Percentiles rank a stretch among this genome's conserved stretches.
phyloP scores from a whole-genome alignment of 2,888 invertebrate species.

The Parascotia fuliginaria region DNA sequence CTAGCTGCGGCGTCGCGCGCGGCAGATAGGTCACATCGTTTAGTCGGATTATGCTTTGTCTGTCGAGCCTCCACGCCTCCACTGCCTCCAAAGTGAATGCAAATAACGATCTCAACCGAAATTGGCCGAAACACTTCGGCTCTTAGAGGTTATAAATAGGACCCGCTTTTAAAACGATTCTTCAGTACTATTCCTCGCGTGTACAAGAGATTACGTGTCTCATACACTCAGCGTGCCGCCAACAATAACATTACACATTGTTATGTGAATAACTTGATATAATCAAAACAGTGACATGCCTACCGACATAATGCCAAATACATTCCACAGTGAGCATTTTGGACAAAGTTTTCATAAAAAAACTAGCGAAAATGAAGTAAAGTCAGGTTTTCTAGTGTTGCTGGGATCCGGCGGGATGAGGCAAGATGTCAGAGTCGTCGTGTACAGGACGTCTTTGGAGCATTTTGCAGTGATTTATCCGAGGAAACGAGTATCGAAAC shows the following conservation, averaged over 20 bases:
- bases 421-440: constrained; percentile 87
- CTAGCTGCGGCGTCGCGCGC: not conserved
- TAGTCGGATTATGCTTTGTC: constrained; percentile 37
- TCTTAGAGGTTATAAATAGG: constrained; percentile 60
- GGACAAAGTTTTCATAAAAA: constrained; percentile 63
- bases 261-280: constrained; percentile 50
- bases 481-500: constrained; percentile 87
- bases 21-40: constrained; percentile 32
- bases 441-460: constrained; percentile 87
- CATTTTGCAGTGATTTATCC: constrained; percentile 89
- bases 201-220: constrained; percentile 37
- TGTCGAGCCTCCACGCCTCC: constrained; percentile 48
- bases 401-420: constrained; percentile 85
- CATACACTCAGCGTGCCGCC: constrained; percentile 32
- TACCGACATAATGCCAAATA: constrained; percentile 66
- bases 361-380: constrained; percentile 84
- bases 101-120: constrained; percentile 66
- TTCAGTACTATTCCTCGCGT: constrained; percentile 59
- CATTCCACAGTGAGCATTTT: constrained; percentile 67
- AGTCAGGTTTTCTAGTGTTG: constrained; percentile 87
- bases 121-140: constrained; percentile 54
- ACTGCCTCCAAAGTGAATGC: constrained; percentile 61
- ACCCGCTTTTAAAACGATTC: constrained; percentile 53
- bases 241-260: constrained; percentile 52
- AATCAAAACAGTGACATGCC: constrained; percentile 70